Percentiles rank a stretch among this genome's conserved stretches.
phyloP scores from a whole-genome alignment of 2,888 invertebrate species.

The Drosophila macrospina region DNA sequence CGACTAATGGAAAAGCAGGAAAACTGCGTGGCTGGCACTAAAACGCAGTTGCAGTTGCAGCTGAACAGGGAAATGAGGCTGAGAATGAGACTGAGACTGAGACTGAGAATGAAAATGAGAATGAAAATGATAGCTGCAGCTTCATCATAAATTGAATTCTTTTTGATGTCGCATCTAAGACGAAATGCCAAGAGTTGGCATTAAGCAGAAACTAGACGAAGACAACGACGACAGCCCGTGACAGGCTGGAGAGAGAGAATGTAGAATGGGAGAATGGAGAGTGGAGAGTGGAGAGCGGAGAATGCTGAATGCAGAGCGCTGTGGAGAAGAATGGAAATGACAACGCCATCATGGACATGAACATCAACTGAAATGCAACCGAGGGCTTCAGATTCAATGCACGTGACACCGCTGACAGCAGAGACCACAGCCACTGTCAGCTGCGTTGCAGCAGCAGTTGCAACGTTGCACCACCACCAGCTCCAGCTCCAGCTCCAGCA shows the following conservation, averaged over 20 bases:
- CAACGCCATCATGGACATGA: slow-evolving; percentile 44
- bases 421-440: slow-evolving; percentile 59
- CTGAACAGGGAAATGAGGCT: slow-evolving; percentile 14
- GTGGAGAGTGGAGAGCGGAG: slow-evolving; percentile 12
- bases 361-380: slow-evolving; percentile 69
- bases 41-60: slow-evolving; percentile 35
- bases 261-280: not conserved
- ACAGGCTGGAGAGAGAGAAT: slow-evolving; percentile 17
- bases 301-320: not conserved
- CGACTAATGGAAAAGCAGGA: slow-evolving; percentile 23
- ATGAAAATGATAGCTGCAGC: slow-evolving; percentile 35
- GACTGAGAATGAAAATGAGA: too few species aligned
- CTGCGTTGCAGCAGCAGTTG: slow-evolving; percentile 8
- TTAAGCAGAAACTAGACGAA: slow-evolving; percentile 62
- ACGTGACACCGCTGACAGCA: slow-evolving; percentile 60
- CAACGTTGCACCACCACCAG: slow-evolving; percentile 3
- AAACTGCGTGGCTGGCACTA: slow-evolving; percentile 68
- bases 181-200: slow-evolving; percentile 75
- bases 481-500: not conserved
- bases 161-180: slow-evolving; percentile 67
- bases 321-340: slow-evolving; percentile 47
- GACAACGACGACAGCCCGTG: slow-evolving; percentile 35
- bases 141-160: slow-evolving; percentile 75
- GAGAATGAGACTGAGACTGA: too few species aligned
- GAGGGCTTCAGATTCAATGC: slow-evolving; percentile 68